Base-by-base conservation (phyloP, 1,140 invertebrate genomes). In the Caerostris extrusa region DNA sequence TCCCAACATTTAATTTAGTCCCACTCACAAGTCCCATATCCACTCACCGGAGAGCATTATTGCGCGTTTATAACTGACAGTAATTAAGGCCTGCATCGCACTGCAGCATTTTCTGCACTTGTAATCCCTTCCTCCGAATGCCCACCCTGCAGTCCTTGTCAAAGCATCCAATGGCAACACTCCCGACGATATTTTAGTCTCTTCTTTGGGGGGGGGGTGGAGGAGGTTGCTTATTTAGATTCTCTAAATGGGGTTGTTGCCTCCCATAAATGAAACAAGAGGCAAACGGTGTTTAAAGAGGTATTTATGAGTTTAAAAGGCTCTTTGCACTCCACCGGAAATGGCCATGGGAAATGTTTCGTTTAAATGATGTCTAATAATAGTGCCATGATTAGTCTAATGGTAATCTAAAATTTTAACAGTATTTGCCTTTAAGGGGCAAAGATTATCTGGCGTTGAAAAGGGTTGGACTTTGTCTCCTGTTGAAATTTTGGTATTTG, bases 1-100 rank as follows among this genome's bases (percentile, higher is more conserved):
- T 88, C 86, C 86, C 61, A 53, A 57, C 86, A 88, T 88, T 88
- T 88, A 67, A 88, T 88, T 88, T 88, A 64, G 17, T 34, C 60
- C 83, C 83, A 58, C 57, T 85, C 58, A 8, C 55, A 60, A 55
- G 60, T 88, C 58, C 86, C 58, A 88, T 88, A 88, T 64, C 19
- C 61, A n/a, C 86, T 64, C 53, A n/a, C 86, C 60, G 14, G 58
- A 88, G 61, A 88, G 57, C 17, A 88, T 88, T 67, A 88, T 88
- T 88, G 53, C 86, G 53, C 86, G 34, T 88, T 88, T 88, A 88
- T 34, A 88, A 88, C 86, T 88, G 19, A 57, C 58, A 53, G 86
- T 88, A 88, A 88, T 88, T 88, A 88, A 88, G 56, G 55, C 83
- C 34, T 12, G 17, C 56, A 50, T 77, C 71, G 53, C 71, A 77